These are phyloP conservation scores for Pygmarrhopalites habei DNA, from an alignment of 1,140 invertebrate species.

Conservation along the genomic window DNA sequence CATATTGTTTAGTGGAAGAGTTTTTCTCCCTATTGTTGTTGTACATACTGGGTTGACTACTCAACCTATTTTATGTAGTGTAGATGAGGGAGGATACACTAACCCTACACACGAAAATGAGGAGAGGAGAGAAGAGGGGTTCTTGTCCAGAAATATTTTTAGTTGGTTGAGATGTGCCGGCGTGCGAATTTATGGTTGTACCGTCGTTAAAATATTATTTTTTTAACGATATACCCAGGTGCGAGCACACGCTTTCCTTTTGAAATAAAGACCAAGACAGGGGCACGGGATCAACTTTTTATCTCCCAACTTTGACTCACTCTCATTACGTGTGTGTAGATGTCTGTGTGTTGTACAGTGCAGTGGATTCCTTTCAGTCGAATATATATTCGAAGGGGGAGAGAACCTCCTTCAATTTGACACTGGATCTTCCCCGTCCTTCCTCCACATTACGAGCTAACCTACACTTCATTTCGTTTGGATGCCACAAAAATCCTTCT, in stretches of 20 bases:
- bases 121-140: no score
- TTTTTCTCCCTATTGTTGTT: no score
- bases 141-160: slow-evolving; percentile 26
- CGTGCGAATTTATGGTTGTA: slow-evolving; percentile 39
- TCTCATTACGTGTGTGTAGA: no score
- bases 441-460: neutral
- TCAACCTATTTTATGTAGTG: no score
- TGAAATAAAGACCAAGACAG: slow-evolving; percentile 30
- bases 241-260: slow-evolving; percentile 36
- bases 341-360: no score
- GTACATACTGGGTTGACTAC: no score
- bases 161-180: slow-evolving; percentile 22
- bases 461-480: neutral
- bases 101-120: no score
- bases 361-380: no score
- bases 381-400: no score
- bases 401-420: slow-evolving; percentile 7
- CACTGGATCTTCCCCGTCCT: slow-evolving; percentile 2
- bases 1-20: no score
- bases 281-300: slow-evolving; percentile 35
- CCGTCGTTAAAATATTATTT: slow-evolving; percentile 38
- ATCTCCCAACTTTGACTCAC: slow-evolving; percentile 13
- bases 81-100: no score
- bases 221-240: slow-evolving; percentile 38
- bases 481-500: neutral